phyloP scores from a whole-genome alignment of 2,888 invertebrate species.

The Microplitis manilae region DNA sequence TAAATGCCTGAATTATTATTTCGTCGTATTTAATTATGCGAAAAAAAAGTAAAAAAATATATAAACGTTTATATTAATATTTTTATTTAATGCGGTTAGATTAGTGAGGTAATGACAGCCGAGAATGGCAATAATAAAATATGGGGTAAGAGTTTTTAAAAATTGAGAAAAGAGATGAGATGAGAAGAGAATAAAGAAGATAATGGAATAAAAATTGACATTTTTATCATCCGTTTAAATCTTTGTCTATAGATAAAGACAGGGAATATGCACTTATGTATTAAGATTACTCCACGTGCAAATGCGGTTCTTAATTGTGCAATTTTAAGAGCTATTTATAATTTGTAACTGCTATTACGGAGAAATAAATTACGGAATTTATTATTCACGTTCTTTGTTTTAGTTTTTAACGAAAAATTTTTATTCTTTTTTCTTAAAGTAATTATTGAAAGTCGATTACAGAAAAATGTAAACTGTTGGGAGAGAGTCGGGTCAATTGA shows the following conservation, averaged over 20 bases:
- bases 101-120: background rate
- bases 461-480: no score
- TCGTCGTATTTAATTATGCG: background rate
- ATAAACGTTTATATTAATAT: no score
- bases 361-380: no score
- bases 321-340: background rate
- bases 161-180: no score
- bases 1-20: background rate
- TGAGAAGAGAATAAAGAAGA: background rate
- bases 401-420: no score
- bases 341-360: background rate
- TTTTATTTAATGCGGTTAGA: background rate
- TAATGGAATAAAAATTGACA: background rate
- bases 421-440: no score
- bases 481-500: no score
- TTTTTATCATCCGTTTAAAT: background rate
- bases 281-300: background rate
- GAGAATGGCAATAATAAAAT: background rate
- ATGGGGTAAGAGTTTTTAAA: background rate
- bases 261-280: background rate
- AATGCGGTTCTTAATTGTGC: slow-evolving; percentile 1
- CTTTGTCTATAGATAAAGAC: background rate
- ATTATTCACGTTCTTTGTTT: no score
- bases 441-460: no score
- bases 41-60: background rate